Conservation (phyloP, 2,797 vertebrate genomes). For the Sebastes minor region DNA sequence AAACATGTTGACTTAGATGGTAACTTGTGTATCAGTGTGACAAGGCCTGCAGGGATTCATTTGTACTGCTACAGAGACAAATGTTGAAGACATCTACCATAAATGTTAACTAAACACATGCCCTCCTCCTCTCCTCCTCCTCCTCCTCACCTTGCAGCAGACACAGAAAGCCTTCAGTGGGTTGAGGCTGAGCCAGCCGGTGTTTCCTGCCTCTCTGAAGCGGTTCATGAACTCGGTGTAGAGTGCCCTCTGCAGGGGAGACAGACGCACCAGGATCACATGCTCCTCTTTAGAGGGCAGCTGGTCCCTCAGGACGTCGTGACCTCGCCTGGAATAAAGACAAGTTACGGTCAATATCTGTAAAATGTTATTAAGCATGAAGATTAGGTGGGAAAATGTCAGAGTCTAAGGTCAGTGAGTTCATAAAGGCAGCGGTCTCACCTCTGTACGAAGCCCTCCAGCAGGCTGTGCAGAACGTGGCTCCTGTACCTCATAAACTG, state of each 20-base stretch:
- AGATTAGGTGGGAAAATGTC: neutral
- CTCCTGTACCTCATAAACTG: constrained; percentile 97
- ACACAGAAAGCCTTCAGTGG: constrained; percentile 97
- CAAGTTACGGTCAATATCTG: neutral
- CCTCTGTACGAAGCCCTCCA: constrained; percentile 98
- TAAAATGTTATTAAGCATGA: neutral
- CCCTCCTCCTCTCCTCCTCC: neutral
- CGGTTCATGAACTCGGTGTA: constrained; percentile 98
- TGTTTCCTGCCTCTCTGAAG: constrained; percentile 94
- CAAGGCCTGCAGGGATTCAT: neutral
- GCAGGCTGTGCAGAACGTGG: constrained; percentile 95
- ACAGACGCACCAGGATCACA: constrained; percentile 95
- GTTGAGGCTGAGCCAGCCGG: constrained; percentile 96
- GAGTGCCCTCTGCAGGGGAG: constrained; percentile 93
- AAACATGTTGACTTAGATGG: neutral
- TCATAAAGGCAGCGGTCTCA: constrained; percentile 61
- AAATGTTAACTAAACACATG: neutral
- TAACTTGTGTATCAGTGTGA: neutral
- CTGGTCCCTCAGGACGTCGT: constrained; percentile 92
- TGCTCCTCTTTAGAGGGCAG: constrained; percentile 95
- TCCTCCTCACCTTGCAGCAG: constrained; percentile 92
- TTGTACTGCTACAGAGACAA: neutral
- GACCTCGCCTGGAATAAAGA: constrained; percentile 86
- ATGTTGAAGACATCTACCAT: neutral
- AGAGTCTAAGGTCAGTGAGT: neutral